A percentile compares a stretch with the other conserved stretches of the same genome.
Conservation (phyloP, 2,797 vertebrate species). For the Mycteria americana region DNA sequence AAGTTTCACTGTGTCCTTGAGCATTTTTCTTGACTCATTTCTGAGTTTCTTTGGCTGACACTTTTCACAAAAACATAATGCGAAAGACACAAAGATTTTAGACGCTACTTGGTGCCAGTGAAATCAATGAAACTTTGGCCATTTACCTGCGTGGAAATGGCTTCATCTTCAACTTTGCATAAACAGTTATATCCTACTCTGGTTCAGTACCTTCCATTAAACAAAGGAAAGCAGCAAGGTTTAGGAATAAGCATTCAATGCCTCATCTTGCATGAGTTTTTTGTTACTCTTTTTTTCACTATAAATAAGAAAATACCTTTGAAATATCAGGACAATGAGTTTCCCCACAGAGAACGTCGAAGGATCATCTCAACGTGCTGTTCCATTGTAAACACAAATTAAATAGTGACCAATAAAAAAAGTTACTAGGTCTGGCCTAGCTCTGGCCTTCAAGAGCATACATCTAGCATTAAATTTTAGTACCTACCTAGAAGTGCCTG, state of each 20-base stretch:
- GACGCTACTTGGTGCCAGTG: neutral
- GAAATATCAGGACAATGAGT: neutral
- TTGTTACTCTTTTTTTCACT: neutral
- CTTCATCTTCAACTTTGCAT: neutral
- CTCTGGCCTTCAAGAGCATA: neutral
- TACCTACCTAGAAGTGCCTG: conserved; percentile 93
- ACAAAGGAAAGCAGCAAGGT: neutral
- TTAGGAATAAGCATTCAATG: neutral
- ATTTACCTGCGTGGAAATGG: neutral
- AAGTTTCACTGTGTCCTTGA: neutral
- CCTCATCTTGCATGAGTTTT: neutral
- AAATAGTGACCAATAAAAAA: neutral
- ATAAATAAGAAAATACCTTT: neutral
- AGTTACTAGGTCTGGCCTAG: neutral
- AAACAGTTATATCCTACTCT: neutral
- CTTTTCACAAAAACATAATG: neutral
- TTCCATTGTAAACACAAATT: neutral
- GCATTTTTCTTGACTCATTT: neutral
- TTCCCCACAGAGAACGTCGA: neutral
- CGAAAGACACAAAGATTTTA: neutral
- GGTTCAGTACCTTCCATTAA: neutral
- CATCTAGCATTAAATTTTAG: neutral
- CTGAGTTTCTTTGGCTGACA: neutral
- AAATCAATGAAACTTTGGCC: neutral
- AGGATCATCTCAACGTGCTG: neutral